Evolutionary conservation across 2,797 vertebrate genomes (phyloP).

Genomic region (Cichlasoma orientale): DNA sequence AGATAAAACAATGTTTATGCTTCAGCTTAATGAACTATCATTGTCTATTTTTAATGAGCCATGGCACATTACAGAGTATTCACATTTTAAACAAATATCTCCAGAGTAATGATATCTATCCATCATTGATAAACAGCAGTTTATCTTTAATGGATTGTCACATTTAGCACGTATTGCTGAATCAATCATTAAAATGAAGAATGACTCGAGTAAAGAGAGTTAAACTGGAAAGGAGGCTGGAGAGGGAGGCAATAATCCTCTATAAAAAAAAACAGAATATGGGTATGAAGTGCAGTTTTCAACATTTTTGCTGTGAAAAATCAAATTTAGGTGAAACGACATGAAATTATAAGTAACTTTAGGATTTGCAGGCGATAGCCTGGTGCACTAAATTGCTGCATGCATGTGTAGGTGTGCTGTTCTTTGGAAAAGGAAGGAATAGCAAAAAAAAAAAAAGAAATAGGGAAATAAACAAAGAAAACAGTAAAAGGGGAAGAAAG

Average conservation of each 20-base stretch:
- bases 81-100: slow-evolving; percentile 31
- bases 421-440: background rate
- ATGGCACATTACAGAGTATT: slow-evolving; percentile 26
- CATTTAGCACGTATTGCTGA: slow-evolving; percentile 8
- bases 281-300: background rate
- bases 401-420: background rate
- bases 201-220: background rate
- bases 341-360: background rate
- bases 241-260: background rate
- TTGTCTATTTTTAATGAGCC: slow-evolving; percentile 45
- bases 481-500: slow-evolving; percentile 4
- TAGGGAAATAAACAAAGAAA: background rate
- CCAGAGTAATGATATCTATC: slow-evolving; percentile 26
- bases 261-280: background rate
- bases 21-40: slow-evolving; percentile 22
- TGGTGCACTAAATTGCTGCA: background rate
- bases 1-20: background rate
- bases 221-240: background rate
- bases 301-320: background rate
- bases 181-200: background rate
- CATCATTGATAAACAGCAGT: slow-evolving; percentile 30
- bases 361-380: background rate
- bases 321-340: background rate
- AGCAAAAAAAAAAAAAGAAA: background rate
- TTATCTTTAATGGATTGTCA: slow-evolving; percentile 31